Base-by-base conservation (phyloP, 2,113 vertebrate species). In the Pterocles orientalis region DNA sequence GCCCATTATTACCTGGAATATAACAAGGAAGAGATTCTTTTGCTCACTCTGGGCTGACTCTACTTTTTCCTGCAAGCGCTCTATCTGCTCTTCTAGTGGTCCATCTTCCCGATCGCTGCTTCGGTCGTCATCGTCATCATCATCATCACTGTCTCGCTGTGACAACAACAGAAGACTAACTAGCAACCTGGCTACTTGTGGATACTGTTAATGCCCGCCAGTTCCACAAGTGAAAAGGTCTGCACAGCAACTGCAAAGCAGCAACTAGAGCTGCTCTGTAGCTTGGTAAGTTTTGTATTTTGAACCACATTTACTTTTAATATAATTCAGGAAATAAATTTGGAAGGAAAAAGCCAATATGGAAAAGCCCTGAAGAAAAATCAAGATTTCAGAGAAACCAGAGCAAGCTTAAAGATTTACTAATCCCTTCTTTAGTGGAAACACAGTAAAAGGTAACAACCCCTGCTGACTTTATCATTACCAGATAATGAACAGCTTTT, bases 31-130 rank as follows among this genome's bases (percentile, higher is more conserved):
- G 77, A 99, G 99, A 94, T 99, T 99, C 97, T 99, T 99, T 81
- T 99, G 99, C 91, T 99, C 99, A 13, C 99, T 99, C 98, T 99
- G 99, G 18, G 99, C 99, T 7, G 99, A 98, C 83, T 99, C 99
- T 28, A 99, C 99, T 90, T 99, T 99, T 91, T 99, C 99, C 97
- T 99, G 99, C 69, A 99, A 98, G 75, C 98, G 98, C 79, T 99
- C 99, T 84, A 99, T 99, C 96, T 99, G 99, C 82, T 99, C 99
- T 94, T 99, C 99, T 33, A 99, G 96, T 5, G 99, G 99, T 9
- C 99, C 98, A 45, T 99, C 99, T 85, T 99, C 99, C 28, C 99
- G 98, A 79, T 99, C 99, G 3, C 99, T 99, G 98, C 99, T 98
- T 90, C 99, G 98, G 82, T 99, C 98, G 1, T 99, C 99, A 0